Evolutionary conservation across 2,797 vertebrate genomes (phyloP).

Genomic region (Geotrypetes seraphini): DNA sequence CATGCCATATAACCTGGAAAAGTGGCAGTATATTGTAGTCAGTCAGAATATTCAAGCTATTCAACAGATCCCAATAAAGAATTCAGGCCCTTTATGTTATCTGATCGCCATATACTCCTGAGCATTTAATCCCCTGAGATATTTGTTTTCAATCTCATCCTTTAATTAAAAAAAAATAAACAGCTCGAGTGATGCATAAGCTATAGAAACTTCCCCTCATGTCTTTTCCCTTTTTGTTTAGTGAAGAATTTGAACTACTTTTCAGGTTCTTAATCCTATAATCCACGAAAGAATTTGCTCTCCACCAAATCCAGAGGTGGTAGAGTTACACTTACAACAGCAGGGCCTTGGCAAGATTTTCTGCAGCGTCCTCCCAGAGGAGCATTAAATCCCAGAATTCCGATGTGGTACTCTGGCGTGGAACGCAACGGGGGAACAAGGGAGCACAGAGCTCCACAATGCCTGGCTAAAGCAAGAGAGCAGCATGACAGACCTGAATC

Average conservation of each 20-base stretch:
- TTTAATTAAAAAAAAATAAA: slow-evolving; percentile 75
- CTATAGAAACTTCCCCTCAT: slow-evolving; percentile 46
- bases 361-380: slow-evolving; percentile 17
- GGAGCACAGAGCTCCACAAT: no score
- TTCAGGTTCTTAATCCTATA: slow-evolving; percentile 73
- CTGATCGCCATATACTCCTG: slow-evolving; percentile 37
- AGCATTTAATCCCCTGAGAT: slow-evolving; percentile 71
- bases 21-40: no score
- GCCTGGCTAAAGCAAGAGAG: no score
- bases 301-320: slow-evolving; percentile 51
- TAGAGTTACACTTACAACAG: slow-evolving; percentile 37
- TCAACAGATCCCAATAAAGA: slow-evolving; percentile 35
- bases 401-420: not conserved
- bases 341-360: slow-evolving; percentile 37
- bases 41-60: slow-evolving; percentile 14
- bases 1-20: no score
- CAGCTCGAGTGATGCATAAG: slow-evolving; percentile 43
- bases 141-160: slow-evolving; percentile 76
- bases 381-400: slow-evolving; percentile 23
- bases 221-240: slow-evolving; percentile 49
- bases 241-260: slow-evolving; percentile 75
- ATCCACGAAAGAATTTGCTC: slow-evolving; percentile 71
- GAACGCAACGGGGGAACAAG: not conserved
- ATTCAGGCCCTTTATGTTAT: slow-evolving; percentile 39
- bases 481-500: no score